phyloP scores from a whole-genome alignment of 2,888 invertebrate genomes.

The Boloria euphrosyne region DNA sequence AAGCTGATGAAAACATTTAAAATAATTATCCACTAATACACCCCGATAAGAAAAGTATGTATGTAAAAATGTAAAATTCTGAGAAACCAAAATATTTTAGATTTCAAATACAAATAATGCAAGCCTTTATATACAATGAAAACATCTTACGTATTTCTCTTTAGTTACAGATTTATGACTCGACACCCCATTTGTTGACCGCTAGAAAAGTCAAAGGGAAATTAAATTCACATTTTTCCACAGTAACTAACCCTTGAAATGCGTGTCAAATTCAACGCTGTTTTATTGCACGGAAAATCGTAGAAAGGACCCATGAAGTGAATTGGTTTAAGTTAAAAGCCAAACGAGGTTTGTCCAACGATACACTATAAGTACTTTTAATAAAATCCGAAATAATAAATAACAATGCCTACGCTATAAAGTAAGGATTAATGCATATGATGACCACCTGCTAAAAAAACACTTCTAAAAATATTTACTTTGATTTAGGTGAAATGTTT shows the following conservation, averaged over 20 bases:
- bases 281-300: slow-evolving; percentile 74
- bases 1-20: too few relatives aligned
- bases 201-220: slow-evolving; percentile 41
- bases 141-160: slow-evolving; percentile 12
- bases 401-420: too few relatives aligned
- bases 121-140: neutral
- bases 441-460: too few relatives aligned
- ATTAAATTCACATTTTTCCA: slow-evolving; percentile 62
- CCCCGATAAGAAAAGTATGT: too few relatives aligned
- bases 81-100: neutral
- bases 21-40: too few relatives aligned
- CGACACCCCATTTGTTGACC: slow-evolving; percentile 22
- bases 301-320: slow-evolving; percentile 55
- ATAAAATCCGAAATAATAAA: too few relatives aligned
- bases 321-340: slow-evolving; percentile 41
- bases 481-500: too few relatives aligned
- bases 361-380: too few relatives aligned
- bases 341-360: neutral
- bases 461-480: too few relatives aligned
- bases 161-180: slow-evolving; percentile 12
- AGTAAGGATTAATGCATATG: too few relatives aligned
- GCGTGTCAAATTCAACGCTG: slow-evolving; percentile 65
- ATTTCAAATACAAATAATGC: neutral
- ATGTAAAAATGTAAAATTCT: neutral
- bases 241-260: slow-evolving; percentile 63